Conservation (phyloP, 2,113 vertebrate genomes). For the Ivindomyrus marchei region DNA sequence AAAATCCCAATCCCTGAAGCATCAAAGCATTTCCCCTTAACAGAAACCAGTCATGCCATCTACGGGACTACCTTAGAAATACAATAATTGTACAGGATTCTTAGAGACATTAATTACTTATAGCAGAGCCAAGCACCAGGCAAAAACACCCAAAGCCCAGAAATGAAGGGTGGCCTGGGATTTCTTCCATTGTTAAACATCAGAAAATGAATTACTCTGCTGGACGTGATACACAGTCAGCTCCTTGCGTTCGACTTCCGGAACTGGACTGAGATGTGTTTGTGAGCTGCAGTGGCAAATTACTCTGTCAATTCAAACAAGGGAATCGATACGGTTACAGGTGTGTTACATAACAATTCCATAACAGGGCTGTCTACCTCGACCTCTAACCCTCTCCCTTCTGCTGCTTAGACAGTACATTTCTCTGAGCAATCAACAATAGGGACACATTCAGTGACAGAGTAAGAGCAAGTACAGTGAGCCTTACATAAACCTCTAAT, state of each 20-base stretch:
- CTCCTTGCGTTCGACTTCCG: neutral
- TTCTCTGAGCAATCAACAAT: neutral
- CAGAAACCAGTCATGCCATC: neutral
- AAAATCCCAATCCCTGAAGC: neutral
- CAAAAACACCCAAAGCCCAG: neutral
- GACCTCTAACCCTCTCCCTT: neutral
- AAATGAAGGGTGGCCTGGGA: neutral
- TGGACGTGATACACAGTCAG: neutral
- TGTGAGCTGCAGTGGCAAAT: neutral
- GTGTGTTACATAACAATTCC: neutral
- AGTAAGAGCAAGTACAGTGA: neutral
- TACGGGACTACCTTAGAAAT: neutral
- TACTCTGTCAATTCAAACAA: neutral
- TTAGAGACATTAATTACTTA: neutral
- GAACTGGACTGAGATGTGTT: neutral
- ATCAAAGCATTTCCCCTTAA: neutral
- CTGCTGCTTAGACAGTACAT: neutral
- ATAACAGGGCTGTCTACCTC: neutral
- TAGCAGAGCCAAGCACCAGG: neutral
- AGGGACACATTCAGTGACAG: neutral
- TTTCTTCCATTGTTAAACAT: neutral
- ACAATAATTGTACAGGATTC: neutral
- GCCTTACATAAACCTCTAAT: neutral
- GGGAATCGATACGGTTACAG: neutral
- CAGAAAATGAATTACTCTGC: neutral